Evolutionary conservation across 2,797 vertebrate species (phyloP).

Genomic region (Potorous gilbertii): DNA sequence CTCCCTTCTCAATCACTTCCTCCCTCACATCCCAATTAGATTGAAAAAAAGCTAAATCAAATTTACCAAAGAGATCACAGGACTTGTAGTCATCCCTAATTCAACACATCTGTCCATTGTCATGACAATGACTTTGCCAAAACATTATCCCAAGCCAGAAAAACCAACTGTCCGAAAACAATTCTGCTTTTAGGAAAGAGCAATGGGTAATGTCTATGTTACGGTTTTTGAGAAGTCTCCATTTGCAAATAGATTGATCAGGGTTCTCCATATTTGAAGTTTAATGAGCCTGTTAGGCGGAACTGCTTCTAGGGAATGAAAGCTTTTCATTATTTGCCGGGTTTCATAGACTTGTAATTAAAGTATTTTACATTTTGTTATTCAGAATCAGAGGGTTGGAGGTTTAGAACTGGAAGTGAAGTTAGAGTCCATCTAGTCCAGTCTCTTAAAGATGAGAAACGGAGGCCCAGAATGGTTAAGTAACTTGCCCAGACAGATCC

Average conservation of each 20-base stretch:
- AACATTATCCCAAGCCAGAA: background rate
- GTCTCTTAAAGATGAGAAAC: background rate
- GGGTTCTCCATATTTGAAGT: background rate
- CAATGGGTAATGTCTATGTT: background rate
- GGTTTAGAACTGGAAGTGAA: background rate
- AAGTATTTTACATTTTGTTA: background rate
- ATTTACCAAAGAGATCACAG: conserved; percentile 50
- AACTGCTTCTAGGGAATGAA: background rate
- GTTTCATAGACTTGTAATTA: background rate
- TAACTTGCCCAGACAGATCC: background rate
- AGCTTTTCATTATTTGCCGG: background rate
- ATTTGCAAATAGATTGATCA: conserved; percentile 7
- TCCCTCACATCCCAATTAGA: background rate
- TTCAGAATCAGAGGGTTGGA: background rate
- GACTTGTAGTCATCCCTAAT: conserved; percentile 65
- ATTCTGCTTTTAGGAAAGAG: background rate
- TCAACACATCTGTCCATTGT: conserved; percentile 50
- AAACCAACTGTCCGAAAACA: background rate
- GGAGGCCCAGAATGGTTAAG: background rate
- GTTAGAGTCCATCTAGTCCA: background rate
- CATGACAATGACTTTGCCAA: background rate
- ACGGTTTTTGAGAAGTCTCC: background rate
- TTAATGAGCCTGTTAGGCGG: background rate
- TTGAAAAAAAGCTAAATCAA: background rate
- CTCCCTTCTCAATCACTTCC: background rate